Percentiles rank a stretch among this genome's conserved stretches.
These are phyloP conservation scores for Pardosa pseudoannulata DNA, from an alignment of 2,888 invertebrate species.

Conservation along the genomic window DNA sequence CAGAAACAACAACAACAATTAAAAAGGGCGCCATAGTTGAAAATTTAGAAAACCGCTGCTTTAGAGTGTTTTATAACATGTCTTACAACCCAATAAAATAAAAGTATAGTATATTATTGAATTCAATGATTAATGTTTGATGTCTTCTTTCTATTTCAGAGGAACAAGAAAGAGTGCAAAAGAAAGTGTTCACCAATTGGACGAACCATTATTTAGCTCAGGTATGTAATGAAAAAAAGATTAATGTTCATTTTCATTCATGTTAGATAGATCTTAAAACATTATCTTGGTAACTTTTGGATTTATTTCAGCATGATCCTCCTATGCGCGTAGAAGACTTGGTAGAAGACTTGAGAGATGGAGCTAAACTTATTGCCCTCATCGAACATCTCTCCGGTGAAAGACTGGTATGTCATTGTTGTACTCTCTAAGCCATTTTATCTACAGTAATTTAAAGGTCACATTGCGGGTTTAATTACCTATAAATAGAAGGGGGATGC, in stretches of 20 bases:
- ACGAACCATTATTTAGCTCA: conserved; percentile 97
- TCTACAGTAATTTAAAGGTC: too few species aligned
- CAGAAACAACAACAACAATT: too few species aligned
- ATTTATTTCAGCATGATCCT: conserved; percentile 87
- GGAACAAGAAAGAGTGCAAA: conserved; percentile 99
- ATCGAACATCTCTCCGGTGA: conserved; percentile 97
- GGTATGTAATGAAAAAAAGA: conserved; percentile 96
- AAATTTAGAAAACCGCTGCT: too few species aligned
- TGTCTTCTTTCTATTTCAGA: conserved; percentile 81
- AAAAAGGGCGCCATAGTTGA: too few species aligned
- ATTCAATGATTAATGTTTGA: not conserved
- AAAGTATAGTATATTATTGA: too few species aligned
- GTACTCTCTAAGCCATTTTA: too few species aligned
- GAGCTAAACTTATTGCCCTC: conserved; percentile 92
- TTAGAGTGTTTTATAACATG: too few species aligned
- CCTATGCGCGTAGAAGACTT: conserved; percentile 94
- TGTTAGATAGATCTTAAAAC: not conserved
- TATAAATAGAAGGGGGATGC: too few species aligned
- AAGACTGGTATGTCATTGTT: conserved; percentile 83
- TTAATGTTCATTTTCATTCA: not conserved
- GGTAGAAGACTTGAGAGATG: conserved; percentile 97
- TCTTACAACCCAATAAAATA: too few species aligned
- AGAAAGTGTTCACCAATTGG: conserved; percentile 99
- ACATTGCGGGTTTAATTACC: too few species aligned
- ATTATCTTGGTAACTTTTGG: not conserved